Percentiles rank a stretch among this genome's conserved stretches.
These are phyloP conservation scores for Metaphire vulgaris DNA, from an alignment of 1,140 invertebrate species.

Conservation along the genomic window DNA sequence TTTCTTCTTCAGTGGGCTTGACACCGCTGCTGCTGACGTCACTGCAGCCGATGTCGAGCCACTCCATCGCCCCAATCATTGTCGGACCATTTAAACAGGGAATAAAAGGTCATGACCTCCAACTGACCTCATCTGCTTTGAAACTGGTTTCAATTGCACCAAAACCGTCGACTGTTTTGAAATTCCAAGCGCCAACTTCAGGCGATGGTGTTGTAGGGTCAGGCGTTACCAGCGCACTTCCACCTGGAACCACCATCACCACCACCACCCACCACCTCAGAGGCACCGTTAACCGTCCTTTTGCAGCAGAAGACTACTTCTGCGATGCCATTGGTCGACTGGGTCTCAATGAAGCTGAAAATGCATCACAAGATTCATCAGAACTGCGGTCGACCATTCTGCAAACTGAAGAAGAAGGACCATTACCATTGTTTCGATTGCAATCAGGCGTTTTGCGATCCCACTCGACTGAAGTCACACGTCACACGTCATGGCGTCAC, in stretches of 20 bases:
- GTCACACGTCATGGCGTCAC: constrained; percentile 51
- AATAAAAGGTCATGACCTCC: too few species aligned
- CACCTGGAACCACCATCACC: too few species aligned
- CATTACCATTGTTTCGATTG: constrained; percentile 82
- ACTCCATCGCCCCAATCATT: background rate
- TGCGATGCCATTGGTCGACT: background rate
- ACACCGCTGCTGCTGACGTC: background rate
- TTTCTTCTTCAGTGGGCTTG: background rate
- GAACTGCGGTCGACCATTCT: constrained; percentile 73
- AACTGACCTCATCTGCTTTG: constrained; percentile 5
- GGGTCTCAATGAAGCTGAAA: constrained; percentile 5
- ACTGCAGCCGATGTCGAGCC: background rate
- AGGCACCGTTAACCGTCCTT: constrained; percentile 39
- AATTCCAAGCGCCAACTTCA: background rate
- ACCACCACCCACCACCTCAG: background rate
- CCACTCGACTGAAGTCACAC: constrained; percentile 48
- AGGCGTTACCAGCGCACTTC: background rate
- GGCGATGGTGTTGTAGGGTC: background rate
- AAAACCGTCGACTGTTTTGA: constrained; percentile 12
- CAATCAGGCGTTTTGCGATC: constrained; percentile 63
- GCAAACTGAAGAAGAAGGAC: constrained; percentile 74
- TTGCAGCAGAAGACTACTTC: constrained; percentile 38
- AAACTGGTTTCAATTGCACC: constrained; percentile 25
- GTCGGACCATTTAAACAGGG: too few species aligned
- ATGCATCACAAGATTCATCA: constrained; percentile 56